These are phyloP conservation scores for Smittia aterrima DNA, from an alignment of 2,888 invertebrate genomes.

Conservation along the genomic window DNA sequence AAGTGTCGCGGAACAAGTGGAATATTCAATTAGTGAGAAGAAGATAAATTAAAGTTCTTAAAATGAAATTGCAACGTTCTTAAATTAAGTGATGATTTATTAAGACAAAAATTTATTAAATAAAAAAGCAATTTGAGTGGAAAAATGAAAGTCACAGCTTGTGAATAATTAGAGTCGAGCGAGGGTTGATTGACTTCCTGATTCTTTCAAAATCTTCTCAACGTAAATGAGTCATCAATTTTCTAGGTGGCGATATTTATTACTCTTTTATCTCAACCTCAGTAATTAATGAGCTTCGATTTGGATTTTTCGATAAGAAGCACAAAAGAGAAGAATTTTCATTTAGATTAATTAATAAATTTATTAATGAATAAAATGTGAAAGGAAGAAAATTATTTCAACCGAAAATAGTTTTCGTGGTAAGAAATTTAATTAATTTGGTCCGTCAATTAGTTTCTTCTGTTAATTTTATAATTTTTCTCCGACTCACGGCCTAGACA, in stretches of 20 bases:
- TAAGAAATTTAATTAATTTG: background rate
- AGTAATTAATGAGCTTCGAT: conserved; percentile 7
- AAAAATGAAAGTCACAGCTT: background rate
- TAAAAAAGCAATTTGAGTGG: no score
- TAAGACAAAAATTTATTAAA: background rate
- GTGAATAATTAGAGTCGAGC: background rate
- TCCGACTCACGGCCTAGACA: no score
- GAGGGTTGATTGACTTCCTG: background rate
- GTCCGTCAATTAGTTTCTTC: no score
- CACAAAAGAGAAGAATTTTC: background rate
- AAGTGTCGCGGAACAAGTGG: background rate
- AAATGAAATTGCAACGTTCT: background rate
- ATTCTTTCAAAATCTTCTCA: background rate
- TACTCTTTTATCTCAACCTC: background rate
- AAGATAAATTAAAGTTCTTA: background rate
- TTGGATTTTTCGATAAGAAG: background rate
- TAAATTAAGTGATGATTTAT: background rate
- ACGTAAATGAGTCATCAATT: background rate
- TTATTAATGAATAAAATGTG: background rate
- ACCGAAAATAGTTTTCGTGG: background rate
- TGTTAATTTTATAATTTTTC: no score
- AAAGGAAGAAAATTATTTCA: background rate
- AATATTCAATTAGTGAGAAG: background rate
- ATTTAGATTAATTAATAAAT: background rate
- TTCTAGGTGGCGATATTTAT: background rate